Base-by-base conservation (phyloP, 2,113 vertebrate species). In the Muntiacus reevesi region DNA sequence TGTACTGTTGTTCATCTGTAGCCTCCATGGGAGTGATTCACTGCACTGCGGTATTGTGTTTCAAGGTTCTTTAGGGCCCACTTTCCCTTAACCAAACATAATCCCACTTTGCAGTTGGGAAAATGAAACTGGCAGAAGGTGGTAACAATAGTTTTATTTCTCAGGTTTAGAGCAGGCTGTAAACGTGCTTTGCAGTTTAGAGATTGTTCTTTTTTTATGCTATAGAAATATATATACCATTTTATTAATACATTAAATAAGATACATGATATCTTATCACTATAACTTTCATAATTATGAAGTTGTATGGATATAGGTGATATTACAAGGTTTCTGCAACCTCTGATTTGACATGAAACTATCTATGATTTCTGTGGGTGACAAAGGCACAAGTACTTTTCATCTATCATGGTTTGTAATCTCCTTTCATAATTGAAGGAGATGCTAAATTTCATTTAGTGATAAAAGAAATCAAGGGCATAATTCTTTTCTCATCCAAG, bases 1-100 rank as follows among this genome's bases (percentile, higher is more conserved):
- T 0, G 0, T 2, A 19, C 62, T 60, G 50, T 8, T 19, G 30
- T 47, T 84, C 13, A 11, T 1, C 36, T 13, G 27, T n/a, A 16
- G 50, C 50, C 27, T 28, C 10, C 19, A 0, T 7, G 14, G 6
- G n/a, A 43, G 15, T 9, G n/a, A 74, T 27, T 79, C 17, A 28
- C 43, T 21, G 71, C 10, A 23, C 5, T 25, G 1, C 0, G 7
- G 13, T 19, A 5, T 71, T 28, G 25, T n/a, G 0, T 28, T 54
- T 67, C n/a, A 57, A 3, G 59, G 67, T 57, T 64, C 30, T 45
- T 52, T 36, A 36, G 79, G 43, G 27, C 5, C 78, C 50, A 23
- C 28, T 36, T 43, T 36, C 43, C 17, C 59, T 90, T 64, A 84
- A 81, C 13, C 50, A 91, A 60, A 36, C 5, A 5, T 5, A 64